Percentiles rank a stretch among this genome's conserved stretches.
Evolutionary conservation across 2,113 vertebrate genomes (phyloP).

Genomic region (Crotophaga sulcirostris): DNA sequence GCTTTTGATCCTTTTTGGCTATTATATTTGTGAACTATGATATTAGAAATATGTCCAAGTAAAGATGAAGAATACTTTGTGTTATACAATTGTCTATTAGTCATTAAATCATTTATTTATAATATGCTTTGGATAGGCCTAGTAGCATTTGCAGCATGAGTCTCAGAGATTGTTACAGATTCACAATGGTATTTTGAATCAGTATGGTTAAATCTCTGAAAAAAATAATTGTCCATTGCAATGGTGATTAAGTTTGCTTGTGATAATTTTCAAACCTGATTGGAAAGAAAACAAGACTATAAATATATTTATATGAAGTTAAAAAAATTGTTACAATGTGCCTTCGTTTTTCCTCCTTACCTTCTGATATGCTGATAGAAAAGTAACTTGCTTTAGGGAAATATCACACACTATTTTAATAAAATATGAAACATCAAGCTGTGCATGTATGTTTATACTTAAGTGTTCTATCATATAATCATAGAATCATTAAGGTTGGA

Average conservation of each 20-base stretch:
- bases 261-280: background rate
- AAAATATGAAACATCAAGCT: background rate
- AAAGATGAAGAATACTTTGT: background rate
- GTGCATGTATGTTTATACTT: background rate
- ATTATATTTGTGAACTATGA: background rate
- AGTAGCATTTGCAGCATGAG: background rate
- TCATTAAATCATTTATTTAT: slow-evolving; percentile 14
- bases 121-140: slow-evolving; percentile 1
- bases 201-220: background rate
- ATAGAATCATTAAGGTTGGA: too few relatives aligned
- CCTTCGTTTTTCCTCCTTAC: background rate
- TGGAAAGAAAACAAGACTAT: background rate
- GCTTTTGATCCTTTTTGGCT: background rate
- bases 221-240: slow-evolving; percentile 27
- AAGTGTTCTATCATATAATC: background rate
- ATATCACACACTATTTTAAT: background rate
- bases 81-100: background rate
- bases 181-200: slow-evolving; percentile 15
- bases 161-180: background rate
- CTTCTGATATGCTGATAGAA: background rate
- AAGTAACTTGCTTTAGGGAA: background rate
- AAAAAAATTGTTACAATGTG: background rate
- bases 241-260: slow-evolving; percentile 8
- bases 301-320: background rate
- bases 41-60: background rate